These are phyloP conservation scores for Cydia strobilella DNA, from an alignment of 1,140 invertebrate genomes.

Conservation along the genomic window DNA sequence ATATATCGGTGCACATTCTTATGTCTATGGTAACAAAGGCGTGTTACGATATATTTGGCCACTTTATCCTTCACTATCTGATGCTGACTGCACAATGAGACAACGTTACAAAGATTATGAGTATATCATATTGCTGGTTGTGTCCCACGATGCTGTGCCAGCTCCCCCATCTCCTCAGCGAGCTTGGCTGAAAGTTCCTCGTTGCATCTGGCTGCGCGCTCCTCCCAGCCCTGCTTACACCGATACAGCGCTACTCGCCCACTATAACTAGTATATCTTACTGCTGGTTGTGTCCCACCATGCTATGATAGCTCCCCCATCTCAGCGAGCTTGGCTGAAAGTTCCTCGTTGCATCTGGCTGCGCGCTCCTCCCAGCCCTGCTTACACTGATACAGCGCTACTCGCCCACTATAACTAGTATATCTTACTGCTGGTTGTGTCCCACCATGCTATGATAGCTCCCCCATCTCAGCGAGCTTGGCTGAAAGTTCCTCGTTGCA, in stretches of 20 bases:
- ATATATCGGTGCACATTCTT: no score
- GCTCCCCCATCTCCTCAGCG: slow-evolving; percentile 75
- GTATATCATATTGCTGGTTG: no score
- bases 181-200: slow-evolving; percentile 86
- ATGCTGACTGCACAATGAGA: no score
- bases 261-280: no score
- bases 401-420: no score
- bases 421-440: no score
- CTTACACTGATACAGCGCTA: slow-evolving; percentile 75
- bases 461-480: slow-evolving; percentile 74
- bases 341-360: slow-evolving; percentile 93
- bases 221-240: slow-evolving; percentile 77
- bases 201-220: slow-evolving; percentile 93
- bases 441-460: slow-evolving; percentile 59
- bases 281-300: slow-evolving; percentile 36
- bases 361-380: slow-evolving; percentile 84
- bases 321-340: slow-evolving; percentile 80
- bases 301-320: slow-evolving; percentile 66
- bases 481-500: slow-evolving; percentile 91
- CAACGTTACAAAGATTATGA: no score
- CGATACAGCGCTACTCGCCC: slow-evolving; percentile 49
- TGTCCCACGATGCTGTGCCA: slow-evolving; percentile 56
- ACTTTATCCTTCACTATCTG: no score
- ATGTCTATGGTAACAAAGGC: no score
- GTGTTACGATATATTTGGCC: no score